Percentiles rank a stretch among this genome's conserved stretches.
phyloP scores from a whole-genome alignment of 2,113 vertebrate species.

The Ascaphus truei region DNA sequence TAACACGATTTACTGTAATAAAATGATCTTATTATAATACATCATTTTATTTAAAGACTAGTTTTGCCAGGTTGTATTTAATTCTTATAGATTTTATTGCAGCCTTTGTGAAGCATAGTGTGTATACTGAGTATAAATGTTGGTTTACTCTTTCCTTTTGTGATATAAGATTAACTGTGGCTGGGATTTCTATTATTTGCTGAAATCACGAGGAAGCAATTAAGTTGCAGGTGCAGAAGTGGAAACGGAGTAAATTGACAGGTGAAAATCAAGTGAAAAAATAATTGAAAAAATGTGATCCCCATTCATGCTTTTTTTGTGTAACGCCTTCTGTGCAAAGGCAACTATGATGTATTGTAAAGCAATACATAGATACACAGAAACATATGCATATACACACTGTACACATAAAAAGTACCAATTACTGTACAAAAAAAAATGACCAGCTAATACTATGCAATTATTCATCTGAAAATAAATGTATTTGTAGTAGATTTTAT shows the following conservation, averaged over 20 bases:
- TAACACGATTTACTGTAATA: conserved; percentile 22
- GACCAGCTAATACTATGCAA: no score
- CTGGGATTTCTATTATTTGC: conserved; percentile 19
- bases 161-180: conserved; percentile 26
- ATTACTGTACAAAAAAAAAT: no score
- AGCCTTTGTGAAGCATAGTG: conserved; percentile 8
- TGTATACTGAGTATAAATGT: conserved; percentile 23
- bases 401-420: no score
- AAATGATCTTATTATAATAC: conserved; percentile 17
- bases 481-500: no score
- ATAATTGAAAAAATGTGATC: conserved; percentile 14
- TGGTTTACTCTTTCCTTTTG: conserved; percentile 26
- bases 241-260: conserved; percentile 21
- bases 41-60: conserved; percentile 28
- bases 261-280: conserved; percentile 24
- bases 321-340: not conserved
- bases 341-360: conserved; percentile 3
- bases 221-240: conserved; percentile 16
- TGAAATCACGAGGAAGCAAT: conserved; percentile 30
- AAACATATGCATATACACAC: not conserved
- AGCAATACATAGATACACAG: conserved; percentile 6
- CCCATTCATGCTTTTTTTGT: not conserved
- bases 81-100: conserved; percentile 33
- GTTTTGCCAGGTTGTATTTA: conserved; percentile 24
- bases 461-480: no score